Evolutionary conservation across 2,888 invertebrate genomes (phyloP).

Genomic region (Boloria euphrosyne): DNA sequence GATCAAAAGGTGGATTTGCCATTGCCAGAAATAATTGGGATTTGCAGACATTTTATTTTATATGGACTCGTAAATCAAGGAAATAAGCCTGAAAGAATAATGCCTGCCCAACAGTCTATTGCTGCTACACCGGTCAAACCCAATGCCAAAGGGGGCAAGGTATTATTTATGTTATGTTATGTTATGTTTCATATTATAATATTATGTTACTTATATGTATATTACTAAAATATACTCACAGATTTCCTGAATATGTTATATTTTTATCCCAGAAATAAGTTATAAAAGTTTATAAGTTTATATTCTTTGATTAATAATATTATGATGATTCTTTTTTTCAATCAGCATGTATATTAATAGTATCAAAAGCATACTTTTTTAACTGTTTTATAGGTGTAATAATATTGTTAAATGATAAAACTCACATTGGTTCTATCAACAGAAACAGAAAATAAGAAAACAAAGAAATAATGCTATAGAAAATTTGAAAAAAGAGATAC

Average conservation of each 20-base stretch:
- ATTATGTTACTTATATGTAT: too few relatives aligned
- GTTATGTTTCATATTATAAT: background rate
- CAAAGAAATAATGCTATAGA: constrained; percentile 75
- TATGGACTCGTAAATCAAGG: constrained; percentile 71
- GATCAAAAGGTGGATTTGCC: constrained; percentile 55
- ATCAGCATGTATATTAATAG: too few relatives aligned
- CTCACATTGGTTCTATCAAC: background rate
- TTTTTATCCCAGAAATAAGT: too few relatives aligned
- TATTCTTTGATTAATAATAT: too few relatives aligned
- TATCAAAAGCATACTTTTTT: too few relatives aligned
- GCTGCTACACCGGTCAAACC: constrained; percentile 76
- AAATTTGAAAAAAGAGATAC: constrained; percentile 73
- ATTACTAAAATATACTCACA: background rate
- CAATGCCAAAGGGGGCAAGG: constrained; percentile 83
- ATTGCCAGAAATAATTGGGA: constrained; percentile 81
- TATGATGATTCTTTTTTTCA: too few relatives aligned
- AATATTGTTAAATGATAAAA: too few relatives aligned
- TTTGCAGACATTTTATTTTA: constrained; percentile 81
- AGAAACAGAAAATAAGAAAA: constrained; percentile 78
- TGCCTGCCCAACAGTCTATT: constrained; percentile 84
- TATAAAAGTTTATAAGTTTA: too few relatives aligned
- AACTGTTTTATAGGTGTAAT: too few relatives aligned
- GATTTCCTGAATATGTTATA: background rate
- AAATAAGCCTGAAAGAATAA: constrained; percentile 76
- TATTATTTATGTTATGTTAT: constrained; percentile 46